phyloP scores from a whole-genome alignment of 2,113 vertebrate species.

The Cisticola juncidis region DNA sequence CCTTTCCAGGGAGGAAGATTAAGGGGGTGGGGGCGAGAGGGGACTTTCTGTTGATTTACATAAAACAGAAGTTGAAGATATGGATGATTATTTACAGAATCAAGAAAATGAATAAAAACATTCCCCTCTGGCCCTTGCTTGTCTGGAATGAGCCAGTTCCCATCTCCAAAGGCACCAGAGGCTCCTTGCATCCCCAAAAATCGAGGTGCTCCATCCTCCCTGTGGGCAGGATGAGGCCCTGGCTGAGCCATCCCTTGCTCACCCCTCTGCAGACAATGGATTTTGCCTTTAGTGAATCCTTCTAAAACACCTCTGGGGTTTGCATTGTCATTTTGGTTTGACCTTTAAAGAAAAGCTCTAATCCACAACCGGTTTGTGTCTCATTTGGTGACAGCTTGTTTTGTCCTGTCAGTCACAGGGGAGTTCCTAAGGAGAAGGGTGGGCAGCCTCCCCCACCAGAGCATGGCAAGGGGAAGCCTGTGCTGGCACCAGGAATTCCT shows the following conservation, averaged over 20 bases:
- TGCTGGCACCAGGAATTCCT: neutral
- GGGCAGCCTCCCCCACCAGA: neutral
- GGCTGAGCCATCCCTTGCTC: neutral
- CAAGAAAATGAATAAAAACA: neutral
- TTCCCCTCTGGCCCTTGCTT: neutral
- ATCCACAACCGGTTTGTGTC: neutral
- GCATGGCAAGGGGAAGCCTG: neutral
- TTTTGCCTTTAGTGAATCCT: neutral
- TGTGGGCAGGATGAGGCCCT: neutral
- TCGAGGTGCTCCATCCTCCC: rapidly evolving
- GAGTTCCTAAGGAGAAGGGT: neutral
- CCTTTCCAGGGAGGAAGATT: neutral
- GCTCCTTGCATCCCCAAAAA: rapidly evolving
- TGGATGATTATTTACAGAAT: neutral
- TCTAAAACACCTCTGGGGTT: neutral
- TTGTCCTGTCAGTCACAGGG: neutral
- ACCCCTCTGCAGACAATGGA: neutral
- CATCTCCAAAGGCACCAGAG: rapidly evolving
- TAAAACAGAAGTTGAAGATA: neutral
- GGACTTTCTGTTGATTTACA: neutral
- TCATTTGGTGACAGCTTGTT: neutral
- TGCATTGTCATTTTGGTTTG: neutral
- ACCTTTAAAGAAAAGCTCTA: constrained; percentile 18
- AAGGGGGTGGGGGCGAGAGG: rapidly evolving
- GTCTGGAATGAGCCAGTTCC: neutral